These are phyloP conservation scores for Geotrupes spiniger DNA, from an alignment of 2,888 invertebrate genomes.

Conservation along the genomic window DNA sequence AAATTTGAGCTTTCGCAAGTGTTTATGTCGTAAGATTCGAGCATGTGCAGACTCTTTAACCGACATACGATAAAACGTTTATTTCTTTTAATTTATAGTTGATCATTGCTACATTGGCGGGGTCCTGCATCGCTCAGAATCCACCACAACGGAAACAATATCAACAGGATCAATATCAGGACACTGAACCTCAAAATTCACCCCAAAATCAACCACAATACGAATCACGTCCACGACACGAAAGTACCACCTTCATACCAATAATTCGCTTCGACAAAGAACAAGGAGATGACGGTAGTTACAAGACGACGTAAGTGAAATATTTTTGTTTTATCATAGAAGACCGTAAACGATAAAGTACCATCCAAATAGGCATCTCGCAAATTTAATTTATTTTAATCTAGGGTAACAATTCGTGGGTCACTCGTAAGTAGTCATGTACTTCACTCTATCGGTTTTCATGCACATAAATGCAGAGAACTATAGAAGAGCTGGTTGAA, in stretches of 20 bases:
- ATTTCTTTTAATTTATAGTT: slow-evolving; percentile 20
- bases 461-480: too few relatives aligned
- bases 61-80: too few relatives aligned
- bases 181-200: slow-evolving; percentile 27
- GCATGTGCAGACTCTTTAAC: too few relatives aligned
- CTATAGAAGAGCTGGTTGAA: too few relatives aligned
- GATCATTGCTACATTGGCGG: slow-evolving; percentile 23
- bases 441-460: too few relatives aligned
- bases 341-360: too few relatives aligned
- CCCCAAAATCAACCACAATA: slow-evolving; percentile 43
- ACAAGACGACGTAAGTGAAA: slow-evolving; percentile 70
- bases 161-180: slow-evolving; percentile 30
- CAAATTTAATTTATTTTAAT: too few relatives aligned
- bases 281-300: slow-evolving; percentile 79
- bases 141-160: slow-evolving; percentile 30
- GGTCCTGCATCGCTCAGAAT: slow-evolving; percentile 27
- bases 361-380: too few relatives aligned
- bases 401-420: too few relatives aligned
- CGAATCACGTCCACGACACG: slow-evolving; percentile 47
- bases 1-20: background rate
- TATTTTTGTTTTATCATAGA: too few relatives aligned
- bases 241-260: slow-evolving; percentile 74
- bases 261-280: slow-evolving; percentile 80
- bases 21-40: background rate
- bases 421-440: too few relatives aligned